A percentile compares a stretch with the other conserved stretches of the same genome.
phyloP scores from a whole-genome alignment of 2,797 vertebrate genomes.

The Micropoecilia bifurca region DNA sequence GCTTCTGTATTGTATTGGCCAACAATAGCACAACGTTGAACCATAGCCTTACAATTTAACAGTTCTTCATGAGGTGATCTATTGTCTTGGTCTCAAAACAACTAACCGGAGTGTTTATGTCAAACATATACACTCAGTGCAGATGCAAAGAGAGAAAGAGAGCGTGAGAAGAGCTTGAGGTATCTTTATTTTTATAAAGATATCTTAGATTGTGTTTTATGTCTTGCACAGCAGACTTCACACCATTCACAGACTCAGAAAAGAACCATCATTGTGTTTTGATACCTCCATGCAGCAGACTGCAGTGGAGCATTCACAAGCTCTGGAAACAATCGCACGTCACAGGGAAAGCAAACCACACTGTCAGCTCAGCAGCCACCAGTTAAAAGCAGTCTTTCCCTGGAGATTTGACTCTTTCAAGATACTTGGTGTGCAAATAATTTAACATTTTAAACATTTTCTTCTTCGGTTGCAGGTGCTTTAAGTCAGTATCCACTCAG shows the following conservation, averaged over 20 bases:
- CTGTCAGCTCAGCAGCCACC: conserved; percentile 17
- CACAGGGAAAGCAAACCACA: conserved; percentile 47
- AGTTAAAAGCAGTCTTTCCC: conserved; percentile 29
- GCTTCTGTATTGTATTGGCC: conserved; percentile 70
- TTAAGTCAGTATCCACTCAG: not conserved
- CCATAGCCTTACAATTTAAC: conserved; percentile 67
- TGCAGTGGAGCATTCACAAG: conserved; percentile 57
- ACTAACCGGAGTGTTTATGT: conserved; percentile 68
- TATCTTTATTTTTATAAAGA: conserved; percentile 40
- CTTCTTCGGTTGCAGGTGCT: not conserved
- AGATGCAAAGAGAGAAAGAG: conserved; percentile 8
- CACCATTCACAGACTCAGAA: conserved; percentile 69
- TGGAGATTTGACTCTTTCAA: not conserved
- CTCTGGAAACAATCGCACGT: conserved; percentile 67
- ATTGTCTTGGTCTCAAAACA: conserved; percentile 69
- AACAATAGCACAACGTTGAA: conserved; percentile 78
- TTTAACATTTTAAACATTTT: not conserved
- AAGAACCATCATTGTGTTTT: conserved; percentile 63
- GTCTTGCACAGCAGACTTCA: conserved; percentile 66
- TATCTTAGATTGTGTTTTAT: conserved; percentile 59
- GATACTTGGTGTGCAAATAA: not conserved
- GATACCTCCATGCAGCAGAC: conserved; percentile 59
- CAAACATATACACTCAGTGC: conserved; percentile 45
- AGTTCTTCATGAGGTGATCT: conserved; percentile 52
- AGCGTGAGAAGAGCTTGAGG: conserved; percentile 30